These are phyloP conservation scores for Papilio polyxenes DNA, from an alignment of 1,140 invertebrate species.

Conservation along the genomic window DNA sequence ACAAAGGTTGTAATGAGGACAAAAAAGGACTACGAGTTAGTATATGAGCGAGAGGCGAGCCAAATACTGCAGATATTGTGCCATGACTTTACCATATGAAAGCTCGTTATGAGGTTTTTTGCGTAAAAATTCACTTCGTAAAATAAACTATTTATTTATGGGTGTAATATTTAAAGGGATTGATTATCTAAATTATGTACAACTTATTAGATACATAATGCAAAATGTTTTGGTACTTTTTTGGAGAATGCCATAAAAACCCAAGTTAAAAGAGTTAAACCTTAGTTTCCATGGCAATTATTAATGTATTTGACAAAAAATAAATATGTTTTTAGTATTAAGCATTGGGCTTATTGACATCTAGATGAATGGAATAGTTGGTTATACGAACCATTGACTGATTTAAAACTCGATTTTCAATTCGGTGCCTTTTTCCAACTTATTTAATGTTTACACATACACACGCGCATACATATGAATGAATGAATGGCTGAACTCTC, in stretches of 20 bases:
- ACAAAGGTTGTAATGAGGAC: conserved; percentile 27
- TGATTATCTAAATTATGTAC: neutral
- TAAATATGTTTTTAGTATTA: too few relatives aligned
- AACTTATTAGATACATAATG: neutral
- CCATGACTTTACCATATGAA: conserved; percentile 28
- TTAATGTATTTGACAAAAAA: too few relatives aligned
- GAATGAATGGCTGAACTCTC: too few relatives aligned
- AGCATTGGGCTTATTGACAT: neutral
- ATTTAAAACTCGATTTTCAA: neutral
- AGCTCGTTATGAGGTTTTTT: conserved; percentile 1
- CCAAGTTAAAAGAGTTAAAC: neutral
- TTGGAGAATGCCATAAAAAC: neutral
- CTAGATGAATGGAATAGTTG: neutral
- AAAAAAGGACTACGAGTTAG: conserved; percentile 18
- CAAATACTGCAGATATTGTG: conserved; percentile 31
- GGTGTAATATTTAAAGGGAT: neutral
- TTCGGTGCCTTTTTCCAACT: neutral
- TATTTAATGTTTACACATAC: conserved; percentile 14
- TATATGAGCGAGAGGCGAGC: conserved; percentile 26
- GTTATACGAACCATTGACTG: neutral
- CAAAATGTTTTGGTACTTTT: neutral
- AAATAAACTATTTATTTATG: conserved; percentile 17
- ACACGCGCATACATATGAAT: too few relatives aligned
- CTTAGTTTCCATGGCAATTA: too few relatives aligned
- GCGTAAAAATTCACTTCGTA: neutral